Percentiles rank a stretch among this genome's conserved stretches.
Conservation (phyloP, 2,888 invertebrate species). For the Polydrusus cervinus region DNA sequence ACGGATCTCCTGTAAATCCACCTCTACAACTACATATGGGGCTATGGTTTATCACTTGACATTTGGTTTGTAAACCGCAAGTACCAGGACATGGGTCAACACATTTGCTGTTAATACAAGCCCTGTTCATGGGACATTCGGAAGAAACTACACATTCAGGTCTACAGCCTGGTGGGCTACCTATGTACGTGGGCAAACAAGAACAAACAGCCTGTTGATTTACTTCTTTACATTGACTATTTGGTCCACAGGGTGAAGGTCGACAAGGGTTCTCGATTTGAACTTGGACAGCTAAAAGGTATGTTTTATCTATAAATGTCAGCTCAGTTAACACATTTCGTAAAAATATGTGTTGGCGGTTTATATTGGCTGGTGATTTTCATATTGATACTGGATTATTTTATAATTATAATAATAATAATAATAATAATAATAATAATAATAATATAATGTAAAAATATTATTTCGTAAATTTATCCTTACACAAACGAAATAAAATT, state of each 20-base stretch:
- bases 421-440: no score
- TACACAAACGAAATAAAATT: no score
- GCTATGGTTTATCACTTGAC: slow-evolving; percentile 82
- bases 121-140: slow-evolving; percentile 80
- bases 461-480: no score
- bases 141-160: slow-evolving; percentile 83
- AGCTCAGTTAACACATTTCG: no score
- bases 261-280: slow-evolving; percentile 72
- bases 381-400: no score
- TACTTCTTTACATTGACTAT: slow-evolving; percentile 82
- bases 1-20: slow-evolving; percentile 79
- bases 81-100: slow-evolving; percentile 81
- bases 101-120: slow-evolving; percentile 82
- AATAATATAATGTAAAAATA: no score
- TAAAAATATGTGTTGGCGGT: no score
- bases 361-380: no score
- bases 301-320: background rate
- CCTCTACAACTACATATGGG: slow-evolving; percentile 80
- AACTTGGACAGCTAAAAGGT: slow-evolving; percentile 44
- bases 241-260: slow-evolving; percentile 83
- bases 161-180: slow-evolving; percentile 81
- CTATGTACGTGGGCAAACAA: slow-evolving; percentile 79
- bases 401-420: no score
- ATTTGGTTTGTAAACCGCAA: slow-evolving; percentile 83
- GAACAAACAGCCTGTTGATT: slow-evolving; percentile 83